Evolutionary conservation across 1,140 invertebrate genomes (phyloP).

Genomic region (Paramacrobiotus metropolitanus): DNA sequence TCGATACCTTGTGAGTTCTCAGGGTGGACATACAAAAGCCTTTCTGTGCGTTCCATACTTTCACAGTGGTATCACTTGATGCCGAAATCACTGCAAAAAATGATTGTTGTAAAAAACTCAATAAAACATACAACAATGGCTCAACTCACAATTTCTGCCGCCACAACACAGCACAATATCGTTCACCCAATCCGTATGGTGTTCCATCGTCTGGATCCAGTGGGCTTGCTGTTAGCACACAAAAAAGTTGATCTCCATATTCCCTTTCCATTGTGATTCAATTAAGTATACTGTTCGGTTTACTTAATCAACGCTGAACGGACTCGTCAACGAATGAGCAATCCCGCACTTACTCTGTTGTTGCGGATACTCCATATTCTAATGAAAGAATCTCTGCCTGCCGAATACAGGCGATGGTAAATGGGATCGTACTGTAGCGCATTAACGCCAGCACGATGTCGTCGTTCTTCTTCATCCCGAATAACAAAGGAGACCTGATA

Average conservation of each 20-base stretch:
- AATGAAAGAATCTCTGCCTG: slow-evolving; percentile 92
- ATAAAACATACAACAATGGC: slow-evolving; percentile 3
- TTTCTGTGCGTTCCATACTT: slow-evolving; percentile 99
- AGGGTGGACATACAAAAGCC: slow-evolving; percentile 97
- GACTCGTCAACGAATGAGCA: background rate
- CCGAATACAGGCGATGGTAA: slow-evolving; percentile 72
- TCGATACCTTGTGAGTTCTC: slow-evolving; percentile 72
- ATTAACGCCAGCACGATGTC: slow-evolving; percentile 83
- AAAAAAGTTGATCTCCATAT: too few relatives aligned
- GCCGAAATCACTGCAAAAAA: slow-evolving; percentile 71
- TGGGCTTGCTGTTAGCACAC: slow-evolving; percentile 44
- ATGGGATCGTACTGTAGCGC: slow-evolving; percentile 73
- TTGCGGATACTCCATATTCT: slow-evolving; percentile 62
- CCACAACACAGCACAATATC: slow-evolving; percentile 92
- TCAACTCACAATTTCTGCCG: slow-evolving; percentile 57
- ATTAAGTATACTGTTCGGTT: background rate
- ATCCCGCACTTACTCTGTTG: slow-evolving; percentile 17
- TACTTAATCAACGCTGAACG: too few relatives aligned
- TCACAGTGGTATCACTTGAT: slow-evolving; percentile 95
- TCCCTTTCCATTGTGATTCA: background rate
- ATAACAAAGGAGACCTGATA: slow-evolving; percentile 86
- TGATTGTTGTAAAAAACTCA: slow-evolving; percentile 6
- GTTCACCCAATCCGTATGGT: slow-evolving; percentile 99
- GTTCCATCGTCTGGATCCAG: slow-evolving; percentile 66
- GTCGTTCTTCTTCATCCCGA: slow-evolving; percentile 74